Base-by-base conservation (phyloP, 1,140 invertebrate species). In the Aplysia californica region DNA sequence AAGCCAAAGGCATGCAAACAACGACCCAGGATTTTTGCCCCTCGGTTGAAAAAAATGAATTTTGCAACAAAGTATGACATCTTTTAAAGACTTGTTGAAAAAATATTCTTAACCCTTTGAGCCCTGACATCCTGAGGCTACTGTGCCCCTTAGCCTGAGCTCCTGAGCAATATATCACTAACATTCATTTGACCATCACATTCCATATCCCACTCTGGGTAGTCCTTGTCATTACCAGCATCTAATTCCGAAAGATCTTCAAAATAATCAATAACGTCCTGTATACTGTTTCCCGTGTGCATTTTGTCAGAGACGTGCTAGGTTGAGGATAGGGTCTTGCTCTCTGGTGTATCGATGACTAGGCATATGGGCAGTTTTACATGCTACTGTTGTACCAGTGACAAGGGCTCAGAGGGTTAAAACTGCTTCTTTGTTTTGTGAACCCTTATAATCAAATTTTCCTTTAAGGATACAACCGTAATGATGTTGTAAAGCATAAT, bases 21-120 rank as follows among this genome's bases (percentile, higher is more conserved):
- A 6, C 92, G 91, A 61, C 92, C 95, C 0, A 91, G 94, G 79
- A 93, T 95, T 83, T 97, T 97, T 90, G 93, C 93, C 50, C 95
- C 95, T 26, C 89, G 92, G 20, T 91, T 96, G 6, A 91, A 91
- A 75, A 89, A 91, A 70, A 91, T 93, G 56, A 89, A 92, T 79
- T 91, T 92, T 81, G 87, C 91, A 68, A 93, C 93, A n/a, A 92
- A 92, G 94, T 95, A 89, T 90, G 89, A 89, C 20, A 55, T n/a
- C n/a, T n/a, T 33, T 58, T 66, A 5, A 61, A 10, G 20, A 15
- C 15, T 61, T n/a, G n/a, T 50, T 50, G n/a, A 50, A 50, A 50
- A 50, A 50, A n/a, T 15, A 50, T 50, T 10, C 10, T 36, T 33
- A n/a, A 21, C 10, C 26, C 15, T 6, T 29, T 26, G 18, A 26